phyloP scores from a whole-genome alignment of 2,888 invertebrate genomes.

The Nomada flava region DNA sequence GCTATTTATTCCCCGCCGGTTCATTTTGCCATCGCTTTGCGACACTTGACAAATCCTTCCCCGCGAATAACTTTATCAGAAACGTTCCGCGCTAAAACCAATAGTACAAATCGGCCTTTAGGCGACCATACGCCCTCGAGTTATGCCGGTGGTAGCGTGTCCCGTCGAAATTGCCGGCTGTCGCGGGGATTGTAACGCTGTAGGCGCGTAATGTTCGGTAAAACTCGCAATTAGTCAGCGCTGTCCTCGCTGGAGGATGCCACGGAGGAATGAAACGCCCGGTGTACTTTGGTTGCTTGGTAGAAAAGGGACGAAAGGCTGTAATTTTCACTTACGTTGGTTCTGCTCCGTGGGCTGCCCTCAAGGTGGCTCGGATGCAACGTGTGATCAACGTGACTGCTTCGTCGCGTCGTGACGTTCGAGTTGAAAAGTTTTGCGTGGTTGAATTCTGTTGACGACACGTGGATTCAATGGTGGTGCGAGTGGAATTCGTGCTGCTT shows the following conservation, averaged over 20 bases:
- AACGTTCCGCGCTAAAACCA: no score
- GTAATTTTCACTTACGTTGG: conserved; percentile 62
- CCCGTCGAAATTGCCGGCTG: conserved; percentile 76
- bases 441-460: neutral
- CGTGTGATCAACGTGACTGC: conserved; percentile 21
- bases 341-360: conserved; percentile 5
- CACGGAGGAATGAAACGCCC: conserved; percentile 46
- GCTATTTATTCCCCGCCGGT: no score
- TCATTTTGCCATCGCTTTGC: no score
- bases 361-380: neutral
- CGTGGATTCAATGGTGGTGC: neutral
- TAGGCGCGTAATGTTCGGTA: conserved; percentile 72
- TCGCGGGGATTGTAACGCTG: conserved; percentile 71
- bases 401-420: conserved; percentile 18
- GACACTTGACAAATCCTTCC: no score
- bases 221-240: conserved; percentile 74
- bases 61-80: no score
- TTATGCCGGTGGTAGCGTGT: conserved; percentile 68
- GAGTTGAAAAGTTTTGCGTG: neutral
- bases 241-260: conserved; percentile 40
- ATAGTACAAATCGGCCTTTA: no score
- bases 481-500: neutral
- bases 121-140: conserved; percentile 18
- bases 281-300: conserved; percentile 12
- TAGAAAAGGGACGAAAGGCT: conserved; percentile 24